Evolutionary conservation across 2,113 vertebrate species (phyloP).

Genomic region (Austrofundulus limnaeus): DNA sequence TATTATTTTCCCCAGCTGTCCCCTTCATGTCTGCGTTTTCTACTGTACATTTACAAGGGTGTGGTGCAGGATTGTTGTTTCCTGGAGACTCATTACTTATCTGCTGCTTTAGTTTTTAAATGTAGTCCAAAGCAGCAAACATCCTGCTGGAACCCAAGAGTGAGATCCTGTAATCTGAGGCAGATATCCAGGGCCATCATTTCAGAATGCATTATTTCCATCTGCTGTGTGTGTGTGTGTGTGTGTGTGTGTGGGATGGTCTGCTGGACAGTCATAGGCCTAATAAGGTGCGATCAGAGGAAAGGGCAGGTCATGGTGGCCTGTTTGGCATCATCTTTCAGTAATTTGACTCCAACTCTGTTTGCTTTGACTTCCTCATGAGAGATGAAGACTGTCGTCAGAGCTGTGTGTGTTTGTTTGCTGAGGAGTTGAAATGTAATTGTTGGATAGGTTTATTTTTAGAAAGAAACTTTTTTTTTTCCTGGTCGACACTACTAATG

Average conservation of each 20-base stretch:
- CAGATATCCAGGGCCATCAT: conserved; percentile 4
- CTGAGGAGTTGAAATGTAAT: not conserved
- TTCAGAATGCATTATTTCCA: conserved; percentile 2
- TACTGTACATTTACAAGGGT: conserved; percentile 24
- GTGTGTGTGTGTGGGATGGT: too few species aligned
- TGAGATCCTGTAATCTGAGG: conserved; percentile 1
- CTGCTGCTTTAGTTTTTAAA: not conserved
- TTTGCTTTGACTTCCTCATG: not conserved
- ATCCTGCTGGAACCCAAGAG: not conserved
- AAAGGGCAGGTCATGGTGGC: not conserved
- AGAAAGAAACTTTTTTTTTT: not conserved
- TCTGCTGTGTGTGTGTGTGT: conserved; percentile 1
- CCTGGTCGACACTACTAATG: not conserved
- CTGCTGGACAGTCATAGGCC: conserved; percentile 7
- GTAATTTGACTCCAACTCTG: conserved; percentile 45
- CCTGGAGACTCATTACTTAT: conserved; percentile 10
- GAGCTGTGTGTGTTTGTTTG: conserved; percentile 4
- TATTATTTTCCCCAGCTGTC: not conserved
- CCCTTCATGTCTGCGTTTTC: not conserved
- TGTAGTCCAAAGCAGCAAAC: not conserved
- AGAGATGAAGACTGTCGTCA: not conserved
- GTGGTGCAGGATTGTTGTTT: conserved; percentile 30
- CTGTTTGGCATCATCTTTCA: conserved; percentile 44
- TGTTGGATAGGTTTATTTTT: not conserved
- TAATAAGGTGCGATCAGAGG: conserved; percentile 5